Evolutionary conservation across 2,113 vertebrate genomes (phyloP).

Genomic region (Garra rufa): DNA sequence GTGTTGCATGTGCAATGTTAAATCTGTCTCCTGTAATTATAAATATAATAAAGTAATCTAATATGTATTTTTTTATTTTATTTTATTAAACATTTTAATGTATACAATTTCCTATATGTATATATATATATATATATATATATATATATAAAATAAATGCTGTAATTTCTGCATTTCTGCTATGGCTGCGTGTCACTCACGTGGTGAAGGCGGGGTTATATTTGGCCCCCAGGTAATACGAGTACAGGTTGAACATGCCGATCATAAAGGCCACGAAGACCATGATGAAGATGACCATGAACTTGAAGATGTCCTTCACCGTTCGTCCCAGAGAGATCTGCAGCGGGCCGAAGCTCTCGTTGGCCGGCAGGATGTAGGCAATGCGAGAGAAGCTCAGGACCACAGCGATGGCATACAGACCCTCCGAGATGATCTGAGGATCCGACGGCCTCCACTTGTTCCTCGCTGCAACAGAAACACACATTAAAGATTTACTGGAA

Average conservation of each 20-base stretch:
- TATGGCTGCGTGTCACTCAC: constrained; percentile 81
- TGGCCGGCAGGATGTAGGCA: constrained; percentile 97
- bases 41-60: too few relatives aligned
- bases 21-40: too few relatives aligned
- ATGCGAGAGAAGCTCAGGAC: constrained; percentile 98
- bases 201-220: constrained; percentile 98
- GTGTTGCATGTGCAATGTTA: too few relatives aligned
- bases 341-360: constrained; percentile 96
- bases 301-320: constrained; percentile 99
- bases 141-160: neutral
- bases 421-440: constrained; percentile 98
- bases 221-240: constrained; percentile 97
- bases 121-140: too few relatives aligned
- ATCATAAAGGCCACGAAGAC: constrained; percentile 99
- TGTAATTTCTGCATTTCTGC: neutral
- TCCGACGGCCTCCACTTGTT: constrained; percentile 97
- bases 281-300: constrained; percentile 99
- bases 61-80: too few relatives aligned
- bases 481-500: neutral
- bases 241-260: constrained; percentile 98
- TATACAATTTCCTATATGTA: neutral
- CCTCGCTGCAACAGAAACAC: constrained; percentile 81
- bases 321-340: constrained; percentile 97
- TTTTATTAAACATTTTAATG: neutral
- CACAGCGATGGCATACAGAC: constrained; percentile 94